These are phyloP conservation scores for Oncorhynchus kisutch DNA, from an alignment of 2,113 vertebrate genomes.

Conservation along the genomic window DNA sequence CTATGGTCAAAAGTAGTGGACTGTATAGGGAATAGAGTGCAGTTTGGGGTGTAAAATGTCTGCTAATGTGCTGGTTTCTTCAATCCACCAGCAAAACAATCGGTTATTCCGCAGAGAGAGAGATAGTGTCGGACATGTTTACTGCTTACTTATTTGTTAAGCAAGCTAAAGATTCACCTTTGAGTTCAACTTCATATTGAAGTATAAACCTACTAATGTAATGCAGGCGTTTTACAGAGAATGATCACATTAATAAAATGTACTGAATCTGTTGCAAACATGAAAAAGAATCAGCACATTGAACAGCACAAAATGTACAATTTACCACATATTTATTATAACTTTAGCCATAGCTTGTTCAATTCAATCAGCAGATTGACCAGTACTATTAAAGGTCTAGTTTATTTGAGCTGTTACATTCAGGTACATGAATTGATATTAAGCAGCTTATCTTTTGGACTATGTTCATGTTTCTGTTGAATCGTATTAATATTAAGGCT, in stretches of 20 bases:
- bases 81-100: not conserved
- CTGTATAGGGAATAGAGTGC: no score
- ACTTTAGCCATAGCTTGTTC: not conserved
- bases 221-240: not conserved
- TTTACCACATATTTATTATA: not conserved
- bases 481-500: not conserved
- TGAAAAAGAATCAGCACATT: not conserved
- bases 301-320: no score
- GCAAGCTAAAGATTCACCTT: slow-evolving; percentile 19
- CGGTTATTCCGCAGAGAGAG: not conserved
- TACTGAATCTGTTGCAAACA: not conserved
- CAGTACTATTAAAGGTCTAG: not conserved
- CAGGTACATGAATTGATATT: not conserved
- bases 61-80: no score
- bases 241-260: not conserved
- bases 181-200: slow-evolving; percentile 68
- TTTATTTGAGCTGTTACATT: not conserved
- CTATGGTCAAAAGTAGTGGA: no score
- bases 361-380: not conserved
- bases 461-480: not conserved
- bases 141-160: slow-evolving; percentile 27
- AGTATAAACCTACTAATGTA: slow-evolving; percentile 38
- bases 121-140: not conserved
- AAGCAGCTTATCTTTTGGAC: not conserved
- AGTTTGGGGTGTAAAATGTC: no score